Evolutionary conservation across 2,113 vertebrate genomes (phyloP), one percentile per base, ranked within the genome.

Genomic region (Oryzias curvinotus): DNA sequence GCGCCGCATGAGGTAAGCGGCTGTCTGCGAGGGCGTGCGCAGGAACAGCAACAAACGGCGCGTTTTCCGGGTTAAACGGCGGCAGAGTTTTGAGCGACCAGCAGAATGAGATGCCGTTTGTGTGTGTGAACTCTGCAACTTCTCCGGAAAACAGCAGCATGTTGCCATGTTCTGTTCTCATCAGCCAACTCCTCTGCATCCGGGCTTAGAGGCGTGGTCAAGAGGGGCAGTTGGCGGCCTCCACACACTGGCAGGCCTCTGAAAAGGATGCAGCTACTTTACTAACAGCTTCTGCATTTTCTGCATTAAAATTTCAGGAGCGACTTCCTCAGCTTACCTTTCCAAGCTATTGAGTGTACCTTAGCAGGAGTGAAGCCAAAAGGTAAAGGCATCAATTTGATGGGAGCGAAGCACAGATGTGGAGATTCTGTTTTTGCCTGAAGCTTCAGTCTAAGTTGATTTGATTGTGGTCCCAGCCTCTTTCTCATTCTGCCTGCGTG

Each of bases 241-340:
- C 21, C 21, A 23, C 21, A 23, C 21, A 2, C 36, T 36, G 36
- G 2, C 36, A 36, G 0, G 36, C 36, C 12, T 36, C 8, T 36
- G 36, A 36, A 36, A 36, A 36, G 10, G 36, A 8, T 36, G 47
- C 21, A 14, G 46, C 28, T 47, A 4, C 21, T 26, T 14, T 54
- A 68, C 28, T 85, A 72, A 84, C 76, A 43, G 69, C 65, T 65
- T 67, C 30, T 75, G 57, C 50, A 45, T 83, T 60, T 77, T 47
- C 66, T 76, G 44, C 71, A 58, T 80, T 64, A 61, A 62, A 4
- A 13, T 72, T 84, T 57, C 50, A 98, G 96, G 92, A 94, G 94
- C 1, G 96, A 98, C 82, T 98, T 97, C 87, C 91, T 97, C 50
- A 96, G 96, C 71, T 91, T 98, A 58, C 95, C 95, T 2, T 97